phyloP scores from a whole-genome alignment of 2,797 vertebrate genomes.

The Champsocephalus gunnari region DNA sequence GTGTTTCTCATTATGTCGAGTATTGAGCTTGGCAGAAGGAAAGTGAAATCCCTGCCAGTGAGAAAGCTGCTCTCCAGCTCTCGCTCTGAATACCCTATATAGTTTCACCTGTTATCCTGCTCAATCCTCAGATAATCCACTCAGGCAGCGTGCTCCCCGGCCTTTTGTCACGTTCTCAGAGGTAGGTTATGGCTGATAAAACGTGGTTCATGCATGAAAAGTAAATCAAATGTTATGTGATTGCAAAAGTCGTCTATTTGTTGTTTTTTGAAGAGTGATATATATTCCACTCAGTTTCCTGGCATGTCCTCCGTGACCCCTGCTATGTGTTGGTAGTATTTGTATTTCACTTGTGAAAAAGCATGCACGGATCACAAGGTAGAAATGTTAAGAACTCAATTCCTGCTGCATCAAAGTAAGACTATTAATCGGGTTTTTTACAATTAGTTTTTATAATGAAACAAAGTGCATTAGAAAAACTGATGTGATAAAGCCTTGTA shows the following conservation, averaged over 20 bases:
- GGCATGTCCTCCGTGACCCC: slow-evolving; percentile 44
- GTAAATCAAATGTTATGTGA: slow-evolving; percentile 32
- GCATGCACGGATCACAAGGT: too few relatives aligned
- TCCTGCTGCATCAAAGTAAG: neutral
- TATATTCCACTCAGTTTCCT: slow-evolving; percentile 14
- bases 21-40: slow-evolving; percentile 81
- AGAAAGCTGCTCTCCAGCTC: slow-evolving; percentile 79
- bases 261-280: slow-evolving; percentile 9
- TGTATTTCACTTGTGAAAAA: too few relatives aligned
- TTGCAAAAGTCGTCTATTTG: slow-evolving; percentile 15
- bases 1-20: slow-evolving; percentile 82
- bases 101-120: slow-evolving; percentile 82
- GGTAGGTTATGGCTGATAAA: slow-evolving; percentile 32
- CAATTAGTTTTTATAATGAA: neutral
- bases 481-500: too few relatives aligned
- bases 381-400: neutral
- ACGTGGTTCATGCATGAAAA: slow-evolving; percentile 16
- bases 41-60: slow-evolving; percentile 67
- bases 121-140: slow-evolving; percentile 71
- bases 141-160: slow-evolving; percentile 60
- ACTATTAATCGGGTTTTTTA: neutral
- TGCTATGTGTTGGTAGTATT: too few relatives aligned
- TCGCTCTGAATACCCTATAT: slow-evolving; percentile 81
- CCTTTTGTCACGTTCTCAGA: slow-evolving; percentile 45
- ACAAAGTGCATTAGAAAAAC: too few relatives aligned